Base-by-base conservation (phyloP, 2,113 vertebrate genomes). In the Spea bombifrons region DNA sequence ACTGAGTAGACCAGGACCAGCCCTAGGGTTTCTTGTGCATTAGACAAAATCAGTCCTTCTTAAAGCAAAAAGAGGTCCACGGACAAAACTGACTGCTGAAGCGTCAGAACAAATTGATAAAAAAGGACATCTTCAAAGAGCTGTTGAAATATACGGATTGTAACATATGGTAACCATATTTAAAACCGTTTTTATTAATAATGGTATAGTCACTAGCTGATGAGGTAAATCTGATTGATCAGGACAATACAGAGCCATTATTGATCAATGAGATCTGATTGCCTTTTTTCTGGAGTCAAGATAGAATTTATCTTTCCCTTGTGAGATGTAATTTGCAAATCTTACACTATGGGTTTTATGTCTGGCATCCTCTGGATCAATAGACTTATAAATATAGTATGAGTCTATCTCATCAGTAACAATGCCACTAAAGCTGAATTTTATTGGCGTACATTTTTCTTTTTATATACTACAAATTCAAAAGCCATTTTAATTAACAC, bases 331-430 rank as follows among this genome's bases (percentile, higher is more conserved):
- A 71, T 71, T 71, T 78, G 67, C 76, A 78, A 78, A 78, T 71
- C 76, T 78, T 71, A 78, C 76, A 71, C 68, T 63, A 65, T 64
- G 45, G 59, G 59, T 70, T 78, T 78, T 71, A 50, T 71, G 76
- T 71, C 64, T 64, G 59, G 55, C 76, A 71, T 78, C 68, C 76
- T 78, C 68, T 16, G 63, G 57, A 78, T 78, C 76, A 64, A 78
- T 78, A 71, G 69, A 16, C 48, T 71, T 71, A 71, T 78, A 78
- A 78, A 78, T 78, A 71, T 78, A 71, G 76, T 53, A 78, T 71
- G 76, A 78, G 76, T 30, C 65, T 63, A 48, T 13, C 57, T 65
- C 15, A 47, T 15, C 4, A 47, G 43, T 71, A 45, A 46, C 8
- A 71, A 78, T 47, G 17, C 55, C n/a, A 57, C 67, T 64, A 71